Percentiles rank a stretch among this genome's conserved stretches.
These are phyloP conservation scores for Paraescarpia echinospica DNA, from an alignment of 1,140 invertebrate genomes.

Conservation along the genomic window DNA sequence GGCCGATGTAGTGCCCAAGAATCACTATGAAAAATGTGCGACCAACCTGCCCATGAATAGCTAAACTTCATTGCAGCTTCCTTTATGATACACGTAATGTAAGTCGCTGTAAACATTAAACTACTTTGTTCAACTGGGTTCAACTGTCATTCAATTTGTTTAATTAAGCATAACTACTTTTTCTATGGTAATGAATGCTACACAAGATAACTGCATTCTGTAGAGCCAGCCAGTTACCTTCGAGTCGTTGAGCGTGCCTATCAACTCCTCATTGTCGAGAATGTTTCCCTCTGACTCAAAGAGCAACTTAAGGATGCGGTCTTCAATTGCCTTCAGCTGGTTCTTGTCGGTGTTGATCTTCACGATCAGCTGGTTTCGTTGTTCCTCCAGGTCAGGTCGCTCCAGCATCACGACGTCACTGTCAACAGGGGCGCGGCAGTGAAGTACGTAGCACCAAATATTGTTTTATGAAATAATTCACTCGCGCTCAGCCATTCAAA, in stretches of 20 bases:
- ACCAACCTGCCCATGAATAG: no score
- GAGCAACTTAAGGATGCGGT: constrained; percentile 56
- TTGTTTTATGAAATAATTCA: no score
- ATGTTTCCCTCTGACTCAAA: constrained; percentile 60
- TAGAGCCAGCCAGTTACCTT: constrained; percentile 42
- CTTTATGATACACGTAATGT: not conserved
- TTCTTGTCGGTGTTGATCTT: constrained; percentile 83
- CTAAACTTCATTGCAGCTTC: no score
- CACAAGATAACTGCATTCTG: not conserved
- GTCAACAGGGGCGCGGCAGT: not conserved
- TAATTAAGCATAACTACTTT: not conserved
- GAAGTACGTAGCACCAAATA: no score
- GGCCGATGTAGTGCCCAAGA: no score
- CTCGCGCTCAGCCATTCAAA: no score
- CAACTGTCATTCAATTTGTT: not conserved
- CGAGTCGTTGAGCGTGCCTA: constrained; percentile 57
- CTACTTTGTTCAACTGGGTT: not conserved
- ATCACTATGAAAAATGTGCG: no score
- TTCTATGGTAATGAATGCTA: not conserved
- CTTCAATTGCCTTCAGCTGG: constrained; percentile 72
- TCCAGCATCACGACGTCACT: constrained; percentile 64
- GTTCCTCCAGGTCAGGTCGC: constrained; percentile 77
- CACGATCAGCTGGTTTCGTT: constrained; percentile 76
- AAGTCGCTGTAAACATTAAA: not conserved
- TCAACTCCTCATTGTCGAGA: constrained; percentile 57